These are phyloP conservation scores for Acronicta aceris DNA, from an alignment of 2,888 invertebrate genomes.

Conservation along the genomic window DNA sequence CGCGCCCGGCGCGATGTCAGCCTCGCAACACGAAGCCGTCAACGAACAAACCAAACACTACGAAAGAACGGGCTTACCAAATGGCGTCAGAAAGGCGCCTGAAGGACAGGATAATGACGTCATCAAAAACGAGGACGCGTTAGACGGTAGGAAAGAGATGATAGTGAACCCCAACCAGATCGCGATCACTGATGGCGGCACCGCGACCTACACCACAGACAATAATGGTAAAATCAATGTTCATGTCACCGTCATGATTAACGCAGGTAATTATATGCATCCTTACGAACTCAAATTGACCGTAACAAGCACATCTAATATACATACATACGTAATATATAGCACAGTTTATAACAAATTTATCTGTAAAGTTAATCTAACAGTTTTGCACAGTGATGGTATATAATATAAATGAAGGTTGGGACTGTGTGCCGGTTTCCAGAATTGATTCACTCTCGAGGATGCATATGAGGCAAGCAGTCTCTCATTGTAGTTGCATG, in stretches of 20 bases:
- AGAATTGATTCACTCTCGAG: constrained; percentile 76
- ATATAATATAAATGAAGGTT: constrained; percentile 68
- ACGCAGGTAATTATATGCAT: constrained; percentile 91
- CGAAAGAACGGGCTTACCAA: constrained; percentile 76
- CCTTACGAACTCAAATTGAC: constrained; percentile 79
- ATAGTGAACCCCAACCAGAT: constrained; percentile 84
- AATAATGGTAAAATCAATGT: constrained; percentile 96
- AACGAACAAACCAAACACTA: constrained; percentile 72
- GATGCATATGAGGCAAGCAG: constrained; percentile 89
- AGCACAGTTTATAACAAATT: constrained; percentile 71
- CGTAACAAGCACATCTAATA: constrained; percentile 70
- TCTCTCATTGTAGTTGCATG: constrained; percentile 77
- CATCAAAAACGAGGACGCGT: constrained; percentile 89
- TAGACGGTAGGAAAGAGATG: constrained; percentile 89
- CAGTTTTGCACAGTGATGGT: constrained; percentile 86
- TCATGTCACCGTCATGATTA: constrained; percentile 96
- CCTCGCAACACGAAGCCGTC: constrained; percentile 60
- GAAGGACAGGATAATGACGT: constrained; percentile 95
- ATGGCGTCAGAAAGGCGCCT: constrained; percentile 91
- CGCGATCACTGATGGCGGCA: constrained; percentile 85
- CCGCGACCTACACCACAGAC: constrained; percentile 91
- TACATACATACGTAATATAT: constrained; percentile 60
- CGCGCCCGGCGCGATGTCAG: constrained; percentile 72
- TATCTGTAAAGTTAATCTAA: constrained; percentile 78
- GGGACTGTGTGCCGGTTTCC: constrained; percentile 76